Evolutionary conservation across 1,140 invertebrate species (phyloP).

Genomic region (Temnothorax curvispinosus): DNA sequence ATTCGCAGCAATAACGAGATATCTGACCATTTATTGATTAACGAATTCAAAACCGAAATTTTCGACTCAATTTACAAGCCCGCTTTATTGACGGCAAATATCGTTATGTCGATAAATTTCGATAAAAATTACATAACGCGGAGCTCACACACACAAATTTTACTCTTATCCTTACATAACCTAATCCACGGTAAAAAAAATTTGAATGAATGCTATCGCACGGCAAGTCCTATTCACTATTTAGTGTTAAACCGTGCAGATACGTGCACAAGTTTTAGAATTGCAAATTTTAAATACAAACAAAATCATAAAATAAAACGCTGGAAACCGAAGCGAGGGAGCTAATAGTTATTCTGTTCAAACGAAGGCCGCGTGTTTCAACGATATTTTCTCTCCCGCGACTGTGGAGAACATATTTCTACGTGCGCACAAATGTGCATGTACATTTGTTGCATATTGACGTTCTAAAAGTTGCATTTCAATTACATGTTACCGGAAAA

Average conservation of each 20-base stretch:
- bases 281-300: slow-evolving; percentile 31
- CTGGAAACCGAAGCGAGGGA: neutral
- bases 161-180: neutral
- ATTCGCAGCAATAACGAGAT: slow-evolving; percentile 37
- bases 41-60: slow-evolving; percentile 18
- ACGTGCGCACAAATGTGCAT: neutral
- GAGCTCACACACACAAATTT: neutral
- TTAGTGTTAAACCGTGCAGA: neutral
- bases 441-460: slow-evolving; percentile 13
- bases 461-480: slow-evolving; percentile 56
- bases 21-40: slow-evolving; percentile 41
- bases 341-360: slow-evolving; percentile 52
- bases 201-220: neutral
- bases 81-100: neutral
- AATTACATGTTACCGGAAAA: slow-evolving; percentile 49
- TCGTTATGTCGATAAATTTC: neutral
- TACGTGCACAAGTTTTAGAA: neutral
- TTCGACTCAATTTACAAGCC: slow-evolving; percentile 21
- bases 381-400: slow-evolving; percentile 34
- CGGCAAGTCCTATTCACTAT: neutral
- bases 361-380: slow-evolving; percentile 28
- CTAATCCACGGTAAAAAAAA: neutral
- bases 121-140: neutral
- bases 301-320: slow-evolving; percentile 48
- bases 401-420: slow-evolving; percentile 18